Conservation (phyloP, 2,888 invertebrate species). For the Polymixis lichenea region DNA sequence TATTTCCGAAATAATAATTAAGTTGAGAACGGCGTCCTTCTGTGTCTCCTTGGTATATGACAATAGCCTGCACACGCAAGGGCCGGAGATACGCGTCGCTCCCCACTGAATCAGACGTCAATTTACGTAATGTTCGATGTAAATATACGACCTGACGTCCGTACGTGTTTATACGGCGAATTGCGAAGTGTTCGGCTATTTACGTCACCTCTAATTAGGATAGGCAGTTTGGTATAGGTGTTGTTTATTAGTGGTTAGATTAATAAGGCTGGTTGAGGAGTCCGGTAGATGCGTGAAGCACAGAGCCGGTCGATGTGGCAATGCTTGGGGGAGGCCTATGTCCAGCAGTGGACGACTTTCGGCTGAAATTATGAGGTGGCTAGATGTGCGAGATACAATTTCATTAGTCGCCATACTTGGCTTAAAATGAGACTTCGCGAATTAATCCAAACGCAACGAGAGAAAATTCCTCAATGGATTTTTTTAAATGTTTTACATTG, state of each 20-base stretch:
- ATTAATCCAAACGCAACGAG: too few species aligned
- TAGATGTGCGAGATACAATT: too few species aligned
- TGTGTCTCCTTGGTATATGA: slow-evolving; percentile 3
- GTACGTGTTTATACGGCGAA: slow-evolving; percentile 7
- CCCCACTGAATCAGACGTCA: slow-evolving; percentile 51
- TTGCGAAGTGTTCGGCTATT: slow-evolving; percentile 21
- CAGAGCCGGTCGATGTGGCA: neutral
- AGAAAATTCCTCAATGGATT: too few species aligned
- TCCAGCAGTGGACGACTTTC: neutral
- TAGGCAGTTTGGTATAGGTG: neutral
- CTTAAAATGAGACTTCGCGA: too few species aligned
- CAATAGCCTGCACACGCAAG: slow-evolving; percentile 42
- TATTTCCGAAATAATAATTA: too few species aligned
- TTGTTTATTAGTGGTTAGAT: neutral
- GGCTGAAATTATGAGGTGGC: too few species aligned
- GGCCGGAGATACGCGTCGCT: slow-evolving; percentile 62
- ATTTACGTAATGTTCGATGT: slow-evolving; percentile 54
- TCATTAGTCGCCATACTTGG: too few species aligned
- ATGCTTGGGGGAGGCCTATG: too few species aligned
- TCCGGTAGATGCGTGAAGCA: neutral
- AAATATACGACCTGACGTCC: slow-evolving; percentile 16
- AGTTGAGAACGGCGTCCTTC: slow-evolving; percentile 20
- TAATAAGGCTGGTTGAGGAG: neutral
- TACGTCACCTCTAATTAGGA: neutral
- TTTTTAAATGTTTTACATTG: too few species aligned